A percentile compares a stretch with the other conserved stretches of the same genome.
phyloP scores from a whole-genome alignment of 2,888 invertebrate genomes.

The Podotricha telesiphe region DNA sequence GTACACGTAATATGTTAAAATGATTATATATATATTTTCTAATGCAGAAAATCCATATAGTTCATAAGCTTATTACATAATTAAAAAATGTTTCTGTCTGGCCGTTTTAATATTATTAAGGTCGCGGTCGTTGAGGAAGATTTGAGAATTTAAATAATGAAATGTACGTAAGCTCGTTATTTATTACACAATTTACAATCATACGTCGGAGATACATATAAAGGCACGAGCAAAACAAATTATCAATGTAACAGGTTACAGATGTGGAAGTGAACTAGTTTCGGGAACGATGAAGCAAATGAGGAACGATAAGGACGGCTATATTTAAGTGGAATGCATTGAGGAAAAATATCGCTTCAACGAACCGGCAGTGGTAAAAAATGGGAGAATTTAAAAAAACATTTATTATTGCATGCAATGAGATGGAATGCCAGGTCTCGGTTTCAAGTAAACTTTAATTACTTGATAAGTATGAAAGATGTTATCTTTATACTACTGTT shows the following conservation, averaged over 20 bases:
- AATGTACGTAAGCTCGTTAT: background rate
- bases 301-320: conserved; percentile 51
- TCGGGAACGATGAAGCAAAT: conserved; percentile 39
- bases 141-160: no score
- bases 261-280: conserved; percentile 39
- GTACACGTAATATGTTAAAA: no score
- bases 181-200: background rate
- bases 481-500: background rate
- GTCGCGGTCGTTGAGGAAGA: no score
- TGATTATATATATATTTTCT: no score
- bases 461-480: background rate
- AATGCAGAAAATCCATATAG: no score
- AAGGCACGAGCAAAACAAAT: conserved; percentile 10
- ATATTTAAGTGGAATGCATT: conserved; percentile 57
- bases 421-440: conserved; percentile 27
- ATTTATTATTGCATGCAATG: conserved; percentile 40
- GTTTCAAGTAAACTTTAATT: background rate
- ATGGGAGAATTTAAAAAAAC: conserved; percentile 44
- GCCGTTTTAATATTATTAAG: no score
- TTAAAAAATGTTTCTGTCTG: no score
- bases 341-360: conserved; percentile 64
- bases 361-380: conserved; percentile 51
- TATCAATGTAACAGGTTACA: conserved; percentile 32
- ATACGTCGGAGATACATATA: background rate
- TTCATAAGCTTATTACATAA: no score